Base-by-base conservation (phyloP, 2,113 vertebrate genomes). In the Megaceryle torquata region DNA sequence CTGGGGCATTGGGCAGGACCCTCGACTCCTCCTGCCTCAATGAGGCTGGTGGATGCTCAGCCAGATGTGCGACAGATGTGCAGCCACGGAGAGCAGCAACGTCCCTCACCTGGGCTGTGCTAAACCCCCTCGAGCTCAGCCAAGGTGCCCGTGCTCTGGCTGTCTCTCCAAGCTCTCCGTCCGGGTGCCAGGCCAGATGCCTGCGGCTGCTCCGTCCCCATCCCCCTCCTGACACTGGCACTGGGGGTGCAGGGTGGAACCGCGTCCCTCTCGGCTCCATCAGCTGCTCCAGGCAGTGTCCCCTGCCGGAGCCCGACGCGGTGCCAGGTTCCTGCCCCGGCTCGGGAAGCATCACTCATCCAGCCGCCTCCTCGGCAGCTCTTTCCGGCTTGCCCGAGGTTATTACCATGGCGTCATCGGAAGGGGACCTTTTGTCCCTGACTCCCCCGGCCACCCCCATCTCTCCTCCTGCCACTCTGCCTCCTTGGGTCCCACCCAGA, bases 31-130 rank as follows among this genome's bases (percentile, higher is more conserved):
- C 37, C 37, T 37, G 4, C 4, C 35, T 6, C 83, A 3, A 35
- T 26, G 3, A 25, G 12, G 77, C 54, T 31, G 75, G 53, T 0
- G 18, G n/a, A 21, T 67, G 71, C 2, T 1, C 53, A 29, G 35
- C 37, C 95, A 80, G 93, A 79, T 86, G 93, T 82, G 92, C 19
- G 56, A 57, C 93, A 95, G 92, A 76, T 86, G 94, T 57, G 82
- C 61, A 12, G 44, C 70, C 28, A 1, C 1, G 0, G 43, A 33
- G 15, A 71, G n/a, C 79, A 18, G 43, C 35, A 0, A 13, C 13
- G 2, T 50, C 50, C 22, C 44, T 78, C 15, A 1, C n/a, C 0
- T 0, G 11, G 63, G 54, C 39, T 13, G 19, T 8, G 29, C 54
- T 4, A 5, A 37, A 16, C 67, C 63, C 39, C 50, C 54, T 71